phyloP scores from a whole-genome alignment of 2,113 vertebrate genomes.

The Clarias batrachus region DNA sequence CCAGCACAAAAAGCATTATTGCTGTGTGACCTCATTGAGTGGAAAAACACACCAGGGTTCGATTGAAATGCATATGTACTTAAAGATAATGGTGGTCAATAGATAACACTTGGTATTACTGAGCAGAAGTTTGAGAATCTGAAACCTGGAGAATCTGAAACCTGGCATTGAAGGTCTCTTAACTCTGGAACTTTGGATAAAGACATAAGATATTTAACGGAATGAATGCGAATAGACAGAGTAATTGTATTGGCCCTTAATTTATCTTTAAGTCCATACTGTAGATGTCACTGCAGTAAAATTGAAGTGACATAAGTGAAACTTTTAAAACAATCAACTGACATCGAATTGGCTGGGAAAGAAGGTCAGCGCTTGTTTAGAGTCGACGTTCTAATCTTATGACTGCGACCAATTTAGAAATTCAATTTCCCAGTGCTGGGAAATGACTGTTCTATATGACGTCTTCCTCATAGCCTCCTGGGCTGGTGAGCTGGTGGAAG shows the following conservation, averaged over 20 bases:
- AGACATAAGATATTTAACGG: too few relatives aligned
- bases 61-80: background rate
- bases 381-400: slow-evolving; percentile 35
- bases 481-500: slow-evolving; percentile 25
- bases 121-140: background rate
- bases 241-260: background rate
- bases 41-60: background rate
- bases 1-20: background rate
- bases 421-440: slow-evolving; percentile 48
- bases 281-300: background rate
- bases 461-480: slow-evolving; percentile 26
- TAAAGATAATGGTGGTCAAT: background rate
- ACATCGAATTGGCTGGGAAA: background rate
- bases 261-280: background rate
- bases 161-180: background rate
- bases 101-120: background rate
- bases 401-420: slow-evolving; percentile 42
- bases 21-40: background rate
- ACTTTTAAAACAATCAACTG: background rate
- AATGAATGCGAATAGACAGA: background rate
- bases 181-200: background rate
- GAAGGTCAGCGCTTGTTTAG: slow-evolving; percentile 10
- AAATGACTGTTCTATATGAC: slow-evolving; percentile 43
- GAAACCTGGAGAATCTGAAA: background rate
- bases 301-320: background rate